phyloP scores from a whole-genome alignment of 2,888 invertebrate genomes.

The Pheosia tremula region DNA sequence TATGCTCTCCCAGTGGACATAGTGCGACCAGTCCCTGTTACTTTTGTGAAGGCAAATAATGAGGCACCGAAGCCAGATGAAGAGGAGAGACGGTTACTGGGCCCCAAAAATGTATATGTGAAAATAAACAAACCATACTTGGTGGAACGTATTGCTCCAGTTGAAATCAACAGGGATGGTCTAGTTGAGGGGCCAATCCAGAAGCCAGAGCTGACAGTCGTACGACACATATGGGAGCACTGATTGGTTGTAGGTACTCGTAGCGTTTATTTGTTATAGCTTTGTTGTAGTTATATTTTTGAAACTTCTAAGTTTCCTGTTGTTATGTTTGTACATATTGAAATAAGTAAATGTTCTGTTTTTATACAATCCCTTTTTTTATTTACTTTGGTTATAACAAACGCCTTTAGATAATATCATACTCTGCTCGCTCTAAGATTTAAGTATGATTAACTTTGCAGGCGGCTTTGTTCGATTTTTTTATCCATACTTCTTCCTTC shows the following conservation, averaged over 20 bases:
- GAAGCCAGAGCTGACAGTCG: slow-evolving; percentile 48
- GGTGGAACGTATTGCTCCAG: slow-evolving; percentile 44
- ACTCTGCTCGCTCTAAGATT: background rate
- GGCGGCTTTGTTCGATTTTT: background rate
- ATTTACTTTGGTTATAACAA: background rate
- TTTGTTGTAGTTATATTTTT: slow-evolving; percentile 33
- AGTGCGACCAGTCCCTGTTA: slow-evolving; percentile 42
- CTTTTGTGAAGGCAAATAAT: slow-evolving; percentile 42
- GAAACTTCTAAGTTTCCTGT: slow-evolving; percentile 25
- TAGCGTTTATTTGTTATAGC: background rate
- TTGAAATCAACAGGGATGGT: slow-evolving; percentile 45
- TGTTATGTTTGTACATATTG: slow-evolving; percentile 25
- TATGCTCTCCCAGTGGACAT: slow-evolving; percentile 46
- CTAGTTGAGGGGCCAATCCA: slow-evolving; percentile 42
- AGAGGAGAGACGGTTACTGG: slow-evolving; percentile 41
- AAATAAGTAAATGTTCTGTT: slow-evolving; percentile 9
- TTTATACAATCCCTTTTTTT: background rate
- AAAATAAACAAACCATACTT: slow-evolving; percentile 51
- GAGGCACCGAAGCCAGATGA: slow-evolving; percentile 45
- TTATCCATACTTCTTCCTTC: too few species aligned
- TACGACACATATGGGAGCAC: slow-evolving; percentile 62
- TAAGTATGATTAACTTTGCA: background rate
- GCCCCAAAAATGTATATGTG: slow-evolving; percentile 49
- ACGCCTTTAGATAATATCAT: background rate
- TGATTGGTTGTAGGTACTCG: slow-evolving; percentile 26